Base-by-base conservation (phyloP, 2,888 invertebrate species). In the Autographa gamma region DNA sequence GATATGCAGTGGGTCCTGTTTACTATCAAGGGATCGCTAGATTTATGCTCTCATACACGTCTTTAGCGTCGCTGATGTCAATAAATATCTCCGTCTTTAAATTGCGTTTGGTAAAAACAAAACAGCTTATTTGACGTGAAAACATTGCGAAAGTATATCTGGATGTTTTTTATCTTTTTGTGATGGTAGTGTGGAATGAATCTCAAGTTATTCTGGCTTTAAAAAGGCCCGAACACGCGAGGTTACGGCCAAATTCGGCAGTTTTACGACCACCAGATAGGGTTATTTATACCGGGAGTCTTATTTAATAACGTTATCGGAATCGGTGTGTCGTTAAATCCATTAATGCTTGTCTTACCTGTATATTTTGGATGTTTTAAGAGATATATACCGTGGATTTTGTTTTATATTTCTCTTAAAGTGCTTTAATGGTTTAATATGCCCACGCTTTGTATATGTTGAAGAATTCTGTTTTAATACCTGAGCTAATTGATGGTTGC, bases 291-390 rank as follows among this genome's bases (percentile, higher is more conserved):
- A 88, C 84, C 80, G 85, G 81, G 81, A 85, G 86, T 89, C 89
- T 93, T 91, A 91, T 91, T 93, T 90, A 91, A 93, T 93, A 92
- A 92, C 88, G 88, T 92, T 91, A 93, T 92, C 90, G 84, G 86
- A 90, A 89, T 88, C 87, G 84, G 79, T 85, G 86, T 90, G 89
- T 89, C 88, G 88, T 91, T 88, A 88, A 89, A 88, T 89, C 88
- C 91, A 88, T 90, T 91, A 91, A 89, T 87, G 88, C 88, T 86
- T 91, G 89, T 91, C 87, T 86, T 86, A 83, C 85, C 81, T 78
- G 88, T 82, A 85, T 85, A 87, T 89, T 88, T 90, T 84, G 80
- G 83, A 76, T 78, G 82, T 84, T 88, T 82, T 73, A 85, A 85
- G 87, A 83, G 82, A 83, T 82, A 81, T 84, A 84, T 82, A 82